These are phyloP conservation scores for Harpalus rufipes DNA, from an alignment of 2,888 invertebrate genomes.

Conservation along the genomic window DNA sequence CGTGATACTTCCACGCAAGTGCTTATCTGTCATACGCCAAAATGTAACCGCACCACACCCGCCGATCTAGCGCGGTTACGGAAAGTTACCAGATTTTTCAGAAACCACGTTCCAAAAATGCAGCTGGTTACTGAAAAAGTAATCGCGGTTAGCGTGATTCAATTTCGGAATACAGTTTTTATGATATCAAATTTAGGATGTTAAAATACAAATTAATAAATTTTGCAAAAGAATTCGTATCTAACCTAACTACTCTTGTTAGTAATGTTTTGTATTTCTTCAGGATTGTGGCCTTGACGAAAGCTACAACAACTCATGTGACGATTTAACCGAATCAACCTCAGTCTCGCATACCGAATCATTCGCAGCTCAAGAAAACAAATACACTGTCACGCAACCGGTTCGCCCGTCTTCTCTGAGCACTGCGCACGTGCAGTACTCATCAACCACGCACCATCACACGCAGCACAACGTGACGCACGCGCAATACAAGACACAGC, in stretches of 20 bases:
- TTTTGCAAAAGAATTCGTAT: too few relatives aligned
- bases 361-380: slow-evolving; percentile 68
- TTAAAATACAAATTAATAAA: too few relatives aligned
- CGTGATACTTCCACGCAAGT: too few relatives aligned
- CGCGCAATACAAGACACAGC: slow-evolving; percentile 71
- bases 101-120: too few relatives aligned
- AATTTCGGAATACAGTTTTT: too few relatives aligned
- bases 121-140: too few relatives aligned
- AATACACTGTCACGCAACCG: slow-evolving; percentile 66
- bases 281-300: slow-evolving; percentile 89
- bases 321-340: slow-evolving; percentile 80
- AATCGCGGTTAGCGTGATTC: too few relatives aligned
- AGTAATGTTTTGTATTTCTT: background rate
- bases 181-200: too few relatives aligned
- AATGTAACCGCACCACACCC: too few relatives aligned
- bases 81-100: too few relatives aligned
- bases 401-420: slow-evolving; percentile 62
- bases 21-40: too few relatives aligned
- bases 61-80: too few relatives aligned
- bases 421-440: slow-evolving; percentile 69
- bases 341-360: slow-evolving; percentile 78
- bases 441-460: slow-evolving; percentile 67
- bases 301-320: slow-evolving; percentile 83
- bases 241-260: background rate
- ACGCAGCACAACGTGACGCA: slow-evolving; percentile 67